These are phyloP conservation scores for Puntigrus tetrazona DNA, from an alignment of 2,113 vertebrate species.

Conservation along the genomic window DNA sequence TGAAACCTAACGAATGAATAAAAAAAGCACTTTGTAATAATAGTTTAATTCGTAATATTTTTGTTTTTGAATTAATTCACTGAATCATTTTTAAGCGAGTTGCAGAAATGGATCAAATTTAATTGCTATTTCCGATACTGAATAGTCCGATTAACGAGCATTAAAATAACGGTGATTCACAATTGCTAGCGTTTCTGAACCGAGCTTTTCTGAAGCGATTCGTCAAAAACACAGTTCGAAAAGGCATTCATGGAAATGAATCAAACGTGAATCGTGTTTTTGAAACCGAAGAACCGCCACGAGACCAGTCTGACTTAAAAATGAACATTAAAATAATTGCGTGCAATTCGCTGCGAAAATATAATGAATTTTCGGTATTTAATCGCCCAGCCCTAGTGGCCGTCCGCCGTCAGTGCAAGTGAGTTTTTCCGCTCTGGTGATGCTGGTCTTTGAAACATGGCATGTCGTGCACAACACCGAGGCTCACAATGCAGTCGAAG, in stretches of 20 bases:
- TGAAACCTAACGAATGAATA: too few species aligned
- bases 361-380: background rate
- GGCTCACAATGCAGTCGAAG: constrained; percentile 6
- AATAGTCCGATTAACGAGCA: too few species aligned
- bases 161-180: background rate
- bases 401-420: background rate
- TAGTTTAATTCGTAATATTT: too few species aligned
- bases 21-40: too few species aligned
- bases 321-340: background rate
- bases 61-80: too few species aligned
- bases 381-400: constrained; percentile 16
- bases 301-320: background rate
- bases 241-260: background rate
- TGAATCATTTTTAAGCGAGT: background rate
- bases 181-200: background rate
- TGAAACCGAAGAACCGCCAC: background rate
- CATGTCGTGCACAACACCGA: background rate
- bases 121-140: background rate
- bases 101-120: background rate
- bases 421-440: background rate
- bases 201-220: too few species aligned
- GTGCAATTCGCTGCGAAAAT: background rate
- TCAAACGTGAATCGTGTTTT: background rate
- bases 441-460: constrained; percentile 29
- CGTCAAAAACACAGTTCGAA: too few species aligned